Base-by-base conservation (phyloP, 2,113 vertebrate species). In the Neodontobutis hainanensis region DNA sequence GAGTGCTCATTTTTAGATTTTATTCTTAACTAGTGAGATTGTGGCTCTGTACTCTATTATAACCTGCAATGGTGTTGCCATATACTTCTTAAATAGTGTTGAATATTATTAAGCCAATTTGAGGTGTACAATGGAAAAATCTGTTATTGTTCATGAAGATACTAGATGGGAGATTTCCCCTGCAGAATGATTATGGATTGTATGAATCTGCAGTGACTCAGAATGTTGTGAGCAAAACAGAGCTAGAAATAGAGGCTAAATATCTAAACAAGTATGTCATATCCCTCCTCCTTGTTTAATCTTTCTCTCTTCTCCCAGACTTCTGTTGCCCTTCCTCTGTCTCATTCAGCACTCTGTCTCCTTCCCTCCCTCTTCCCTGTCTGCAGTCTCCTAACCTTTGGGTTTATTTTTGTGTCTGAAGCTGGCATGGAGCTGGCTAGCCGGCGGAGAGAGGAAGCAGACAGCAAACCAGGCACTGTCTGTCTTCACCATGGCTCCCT, bases 401-500 rank as follows among this genome's bases (percentile, higher is more conserved):
- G 88, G 88, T 86, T 86, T 95, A 91, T 94, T 93, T 94, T 92
- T 94, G 91, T 90, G 94, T 93, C 68, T 52, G 61, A 50, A 72
- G 53, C 52, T 71, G 73, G 51, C 77, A 76, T 65, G 46, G 60
- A 42, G 62, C 52, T 62, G 61, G 32, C 69, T 32, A 52, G 52
- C 59, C 44, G 59, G 61, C 27, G 68, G 5, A 68, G 48, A 40
- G 50, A 51, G 27, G 58, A 34, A 55, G 40, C 61, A 60, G 66
- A 5, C 59, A 46, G 46, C 19, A 27, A 27, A 27, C 19, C 38
- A 27, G 68, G 47, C 65, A 45, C 48, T 52, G 45, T 82, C 80
- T 85, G 72, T 88, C 84, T 82, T 88, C 83, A 92, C 92, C 93
- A 92, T 93, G 94, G 93, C 96, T 95, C 94, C 95, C 95, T 94